These are phyloP conservation scores for Syndactyla subalaris DNA, from an alignment of 2,797 vertebrate genomes.

Conservation along the genomic window DNA sequence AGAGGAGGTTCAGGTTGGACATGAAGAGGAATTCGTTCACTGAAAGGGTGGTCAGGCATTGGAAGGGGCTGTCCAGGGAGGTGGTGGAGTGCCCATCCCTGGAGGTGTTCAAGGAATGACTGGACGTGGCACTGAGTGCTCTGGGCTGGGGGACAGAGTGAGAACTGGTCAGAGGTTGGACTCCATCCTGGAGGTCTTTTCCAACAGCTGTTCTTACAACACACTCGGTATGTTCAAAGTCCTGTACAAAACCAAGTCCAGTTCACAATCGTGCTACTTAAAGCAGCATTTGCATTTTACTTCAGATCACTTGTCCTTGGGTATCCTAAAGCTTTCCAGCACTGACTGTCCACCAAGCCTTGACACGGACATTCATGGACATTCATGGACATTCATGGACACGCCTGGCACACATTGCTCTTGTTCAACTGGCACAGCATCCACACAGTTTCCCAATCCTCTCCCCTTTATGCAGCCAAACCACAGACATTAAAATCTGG, in stretches of 20 bases:
- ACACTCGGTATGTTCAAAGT: background rate
- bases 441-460: background rate
- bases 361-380: background rate
- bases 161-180: background rate
- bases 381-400: rapidly evolving
- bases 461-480: background rate
- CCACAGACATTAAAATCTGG: background rate
- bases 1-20: rapidly evolving
- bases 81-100: rapidly evolving
- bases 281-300: background rate
- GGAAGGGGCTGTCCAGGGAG: background rate
- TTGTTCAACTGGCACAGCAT: background rate
- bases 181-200: background rate
- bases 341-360: background rate
- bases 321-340: background rate
- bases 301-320: background rate
- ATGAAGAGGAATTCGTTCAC: background rate
- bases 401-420: background rate
- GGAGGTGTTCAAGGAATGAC: background rate
- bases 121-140: background rate
- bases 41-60: rapidly evolving
- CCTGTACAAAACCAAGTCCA: background rate
- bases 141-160: background rate
- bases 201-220: background rate
- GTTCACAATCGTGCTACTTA: background rate